phyloP scores from a whole-genome alignment of 1,140 invertebrate species.

The Drosophila simulans region DNA sequence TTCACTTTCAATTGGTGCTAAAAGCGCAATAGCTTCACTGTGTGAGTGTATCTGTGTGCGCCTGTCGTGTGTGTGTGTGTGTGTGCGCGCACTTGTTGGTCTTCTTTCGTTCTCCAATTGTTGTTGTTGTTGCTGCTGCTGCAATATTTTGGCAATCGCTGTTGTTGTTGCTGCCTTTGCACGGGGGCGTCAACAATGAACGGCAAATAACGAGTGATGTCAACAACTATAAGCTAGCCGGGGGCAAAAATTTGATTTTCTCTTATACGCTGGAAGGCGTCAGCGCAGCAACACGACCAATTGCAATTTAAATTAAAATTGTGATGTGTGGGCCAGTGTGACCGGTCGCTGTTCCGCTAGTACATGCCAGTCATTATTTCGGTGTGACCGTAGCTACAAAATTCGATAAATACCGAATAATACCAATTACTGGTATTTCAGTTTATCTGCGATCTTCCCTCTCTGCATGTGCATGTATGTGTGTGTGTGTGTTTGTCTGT shows the following conservation, averaged over 20 bases:
- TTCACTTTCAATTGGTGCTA: slow-evolving; percentile 72
- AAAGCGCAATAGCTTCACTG: slow-evolving; percentile 29
- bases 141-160: not conserved
- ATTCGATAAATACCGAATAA: not conserved
- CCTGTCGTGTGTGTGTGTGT: slow-evolving; percentile 6
- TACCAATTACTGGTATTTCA: not conserved
- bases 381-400: not conserved
- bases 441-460: slow-evolving; percentile 7
- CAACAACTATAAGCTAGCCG: slow-evolving; percentile 2
- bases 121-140: not conserved
- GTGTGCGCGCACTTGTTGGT: slow-evolving; percentile 59
- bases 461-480: too few relatives aligned
- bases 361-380: not conserved
- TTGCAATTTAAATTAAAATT: slow-evolving; percentile 7
- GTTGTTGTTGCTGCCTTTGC: too few relatives aligned
- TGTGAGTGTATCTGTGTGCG: not conserved
- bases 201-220: too few relatives aligned
- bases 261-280: not conserved
- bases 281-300: slow-evolving; percentile 1
- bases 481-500: too few relatives aligned
- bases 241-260: not conserved
- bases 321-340: not conserved
- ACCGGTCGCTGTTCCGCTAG: not conserved
- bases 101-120: slow-evolving; percentile 26
- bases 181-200: not conserved